Percentiles rank a stretch among this genome's conserved stretches.
These are phyloP conservation scores for Aptenodytes patagonicus DNA, from an alignment of 2,113 vertebrate species.

Conservation along the genomic window DNA sequence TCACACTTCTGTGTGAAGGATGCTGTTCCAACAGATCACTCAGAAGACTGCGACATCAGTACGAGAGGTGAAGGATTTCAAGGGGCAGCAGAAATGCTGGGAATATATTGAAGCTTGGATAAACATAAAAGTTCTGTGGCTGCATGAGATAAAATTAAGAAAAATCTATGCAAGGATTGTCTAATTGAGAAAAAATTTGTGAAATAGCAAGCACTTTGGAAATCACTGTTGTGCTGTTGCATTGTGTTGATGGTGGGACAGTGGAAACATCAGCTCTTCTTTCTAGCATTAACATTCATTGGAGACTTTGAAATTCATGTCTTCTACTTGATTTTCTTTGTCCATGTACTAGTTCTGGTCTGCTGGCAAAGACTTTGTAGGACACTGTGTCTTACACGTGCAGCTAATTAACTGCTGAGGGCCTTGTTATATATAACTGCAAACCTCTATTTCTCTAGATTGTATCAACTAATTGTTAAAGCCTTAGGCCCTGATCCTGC, in stretches of 20 bases:
- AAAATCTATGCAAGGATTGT: not conserved
- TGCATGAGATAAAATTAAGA: not conserved
- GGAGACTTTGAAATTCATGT: not conserved
- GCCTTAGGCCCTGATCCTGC: not conserved
- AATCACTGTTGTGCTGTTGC: not conserved
- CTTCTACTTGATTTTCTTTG: not conserved
- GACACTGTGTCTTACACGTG: not conserved
- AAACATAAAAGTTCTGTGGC: not conserved
- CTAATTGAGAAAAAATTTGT: not conserved
- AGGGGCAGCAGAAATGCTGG: not conserved
- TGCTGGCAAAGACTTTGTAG: slow-evolving; percentile 1
- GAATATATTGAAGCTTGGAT: not conserved
- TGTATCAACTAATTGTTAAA: slow-evolving; percentile 50
- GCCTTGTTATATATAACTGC: not conserved
- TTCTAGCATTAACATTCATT: not conserved
- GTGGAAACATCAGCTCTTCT: not conserved
- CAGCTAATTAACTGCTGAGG: not conserved
- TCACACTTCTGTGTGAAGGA: not conserved
- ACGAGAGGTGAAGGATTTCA: not conserved
- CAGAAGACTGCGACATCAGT: not conserved
- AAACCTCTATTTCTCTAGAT: not conserved
- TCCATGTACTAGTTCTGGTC: not conserved
- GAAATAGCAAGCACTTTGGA: not conserved
- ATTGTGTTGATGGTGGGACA: not conserved
- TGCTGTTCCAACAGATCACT: not conserved